phyloP scores from a whole-genome alignment of 2,797 vertebrate genomes.

The Vultur gryphus region DNA sequence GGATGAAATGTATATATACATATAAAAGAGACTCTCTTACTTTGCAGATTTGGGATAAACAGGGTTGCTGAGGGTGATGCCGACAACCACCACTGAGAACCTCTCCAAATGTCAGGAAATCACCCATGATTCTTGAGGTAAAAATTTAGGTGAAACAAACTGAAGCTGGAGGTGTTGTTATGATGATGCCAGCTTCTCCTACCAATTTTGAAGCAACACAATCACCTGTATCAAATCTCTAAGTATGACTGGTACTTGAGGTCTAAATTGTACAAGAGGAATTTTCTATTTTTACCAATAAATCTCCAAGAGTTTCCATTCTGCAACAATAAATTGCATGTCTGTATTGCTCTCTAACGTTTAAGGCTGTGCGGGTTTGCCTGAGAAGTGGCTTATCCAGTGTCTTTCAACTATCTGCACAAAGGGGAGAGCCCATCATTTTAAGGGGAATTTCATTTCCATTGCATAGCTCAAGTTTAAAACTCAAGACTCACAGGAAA shows the following conservation, averaged over 20 bases:
- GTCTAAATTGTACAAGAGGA: background rate
- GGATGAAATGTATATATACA: background rate
- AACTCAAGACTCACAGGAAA: conserved; percentile 19
- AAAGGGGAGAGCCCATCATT: background rate
- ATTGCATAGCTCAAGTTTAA: conserved; percentile 6
- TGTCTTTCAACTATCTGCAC: background rate
- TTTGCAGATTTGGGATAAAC: background rate
- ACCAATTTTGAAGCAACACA: background rate
- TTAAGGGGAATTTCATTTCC: background rate
- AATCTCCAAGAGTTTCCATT: background rate
- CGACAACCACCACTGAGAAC: background rate
- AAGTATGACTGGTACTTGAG: background rate
- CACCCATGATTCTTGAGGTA: background rate
- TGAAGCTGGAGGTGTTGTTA: background rate
- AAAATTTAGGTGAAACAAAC: background rate
- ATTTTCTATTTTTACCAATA: background rate
- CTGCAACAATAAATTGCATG: background rate
- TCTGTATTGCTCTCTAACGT: background rate
- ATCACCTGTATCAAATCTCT: background rate
- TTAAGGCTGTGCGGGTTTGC: background rate
- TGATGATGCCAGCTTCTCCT: conserved; percentile 29
- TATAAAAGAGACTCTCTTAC: background rate
- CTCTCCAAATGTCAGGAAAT: background rate
- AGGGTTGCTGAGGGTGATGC: background rate
- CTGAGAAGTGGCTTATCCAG: background rate